Evolutionary conservation across 2,888 invertebrate species (phyloP).

Genomic region (Orthosia gracilis): DNA sequence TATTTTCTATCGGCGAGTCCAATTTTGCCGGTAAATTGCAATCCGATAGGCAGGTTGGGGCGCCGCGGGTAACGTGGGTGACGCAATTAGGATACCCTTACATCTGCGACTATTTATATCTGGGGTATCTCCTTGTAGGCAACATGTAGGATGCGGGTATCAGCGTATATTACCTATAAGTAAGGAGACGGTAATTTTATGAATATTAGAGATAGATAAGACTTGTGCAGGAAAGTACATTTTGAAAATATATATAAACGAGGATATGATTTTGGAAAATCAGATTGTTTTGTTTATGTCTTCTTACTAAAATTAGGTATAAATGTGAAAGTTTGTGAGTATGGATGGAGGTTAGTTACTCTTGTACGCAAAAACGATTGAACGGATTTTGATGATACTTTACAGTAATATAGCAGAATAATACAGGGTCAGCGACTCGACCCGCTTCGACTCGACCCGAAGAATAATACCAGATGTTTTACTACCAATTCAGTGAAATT

Average conservation of each 20-base stretch:
- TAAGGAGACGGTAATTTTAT: background rate
- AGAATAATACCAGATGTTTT: no score
- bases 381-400: no score
- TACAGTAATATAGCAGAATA: no score
- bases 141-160: background rate
- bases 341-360: no score
- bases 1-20: slow-evolving; percentile 82
- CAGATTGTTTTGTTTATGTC: background rate
- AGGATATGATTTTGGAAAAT: background rate
- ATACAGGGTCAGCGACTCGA: no score
- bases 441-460: no score
- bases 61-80: slow-evolving; percentile 55
- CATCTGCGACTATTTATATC: slow-evolving; percentile 63
- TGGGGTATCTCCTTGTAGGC: slow-evolving; percentile 18
- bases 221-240: background rate
- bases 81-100: slow-evolving; percentile 67
- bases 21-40: slow-evolving; percentile 84
- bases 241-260: background rate
- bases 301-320: no score
- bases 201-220: slow-evolving; percentile 6
- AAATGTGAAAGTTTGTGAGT: no score
- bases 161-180: background rate
- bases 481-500: no score
- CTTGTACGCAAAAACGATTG: no score
- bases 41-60: slow-evolving; percentile 84